Percentiles rank a stretch among this genome's conserved stretches.
These are phyloP conservation scores for Caenorhabditis plicata DNA, from an alignment of 2,888 invertebrate genomes.

Conservation along the genomic window DNA sequence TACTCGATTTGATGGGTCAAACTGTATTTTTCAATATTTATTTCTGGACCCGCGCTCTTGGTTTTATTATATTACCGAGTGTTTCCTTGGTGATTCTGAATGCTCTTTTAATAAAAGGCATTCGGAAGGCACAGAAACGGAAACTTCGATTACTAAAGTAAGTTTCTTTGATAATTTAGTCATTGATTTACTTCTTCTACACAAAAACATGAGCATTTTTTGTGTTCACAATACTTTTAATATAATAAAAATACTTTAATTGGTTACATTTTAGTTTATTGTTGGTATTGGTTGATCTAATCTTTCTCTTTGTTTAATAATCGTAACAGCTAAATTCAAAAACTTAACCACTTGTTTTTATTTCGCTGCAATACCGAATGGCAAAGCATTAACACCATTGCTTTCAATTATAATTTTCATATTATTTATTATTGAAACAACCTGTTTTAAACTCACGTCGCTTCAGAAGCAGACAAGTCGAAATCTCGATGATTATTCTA, in stretches of 20 bases:
- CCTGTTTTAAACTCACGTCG: not conserved
- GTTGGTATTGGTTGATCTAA: too few relatives aligned
- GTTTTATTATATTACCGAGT: conserved; percentile 89
- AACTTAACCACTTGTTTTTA: too few relatives aligned
- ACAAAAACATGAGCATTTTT: not conserved
- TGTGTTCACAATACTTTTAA: not conserved
- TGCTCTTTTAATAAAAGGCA: conserved; percentile 81
- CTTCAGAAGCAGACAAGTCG: conserved; percentile 25
- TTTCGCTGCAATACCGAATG: too few relatives aligned
- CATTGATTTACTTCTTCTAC: too few relatives aligned
- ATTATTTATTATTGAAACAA: not conserved
- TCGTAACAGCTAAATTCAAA: too few relatives aligned
- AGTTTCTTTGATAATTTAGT: not conserved
- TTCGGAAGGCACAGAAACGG: conserved; percentile 81
- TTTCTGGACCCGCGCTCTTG: conserved; percentile 81
- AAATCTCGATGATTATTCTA: conserved; percentile 24
- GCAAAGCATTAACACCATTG: not conserved
- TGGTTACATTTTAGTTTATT: too few relatives aligned
- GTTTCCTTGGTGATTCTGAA: conserved; percentile 84
- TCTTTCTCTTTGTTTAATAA: too few relatives aligned
- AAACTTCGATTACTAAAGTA: conserved; percentile 76
- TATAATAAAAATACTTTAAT: not conserved
- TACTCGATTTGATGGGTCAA: conserved; percentile 53
- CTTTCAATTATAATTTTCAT: not conserved
- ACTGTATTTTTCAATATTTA: conserved; percentile 78